Evolutionary conservation across 2,113 vertebrate genomes (phyloP), one percentile per base, ranked within the genome.

Genomic region (Calonectris borealis): DNA sequence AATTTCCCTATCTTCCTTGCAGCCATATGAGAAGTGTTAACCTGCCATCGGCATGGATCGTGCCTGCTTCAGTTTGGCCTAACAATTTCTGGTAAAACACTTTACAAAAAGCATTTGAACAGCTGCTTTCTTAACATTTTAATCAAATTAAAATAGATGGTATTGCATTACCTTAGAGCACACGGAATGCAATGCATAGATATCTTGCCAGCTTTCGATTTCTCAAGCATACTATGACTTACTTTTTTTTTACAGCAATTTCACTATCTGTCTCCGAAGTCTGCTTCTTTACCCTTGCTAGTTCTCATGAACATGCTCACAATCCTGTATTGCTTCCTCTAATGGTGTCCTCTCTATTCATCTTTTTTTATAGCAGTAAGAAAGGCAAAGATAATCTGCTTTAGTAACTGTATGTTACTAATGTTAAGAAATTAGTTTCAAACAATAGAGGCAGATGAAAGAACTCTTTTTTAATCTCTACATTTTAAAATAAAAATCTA

Each of bases 11-110:
- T 34, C 38, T 60, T 86, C 38, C 17, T 65, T 64, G 31, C 8
- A 80, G 38, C 4, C 15, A 27, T 6, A 6, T 44, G 25, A 69
- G 32, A 68, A 58, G 22, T 7, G 16, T 29, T 79, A 68, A 62
- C 3, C 9, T 72, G 13, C 7, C 14, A 11, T 16, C 12, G 25
- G 77, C 12, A 36, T 0, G 2, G 27, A 46, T 60, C 1, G 0
- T 32, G 22, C 25, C 49, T 77, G 4, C 26, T 88, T 88, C 21
- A 11, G 12, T 42, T 48, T 4, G 16, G 22, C 12, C 25, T 52
- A 52, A 68, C 1, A 2, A 55, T 79, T 86, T 68, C 16, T 49
- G 34, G 10, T 2, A 1, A 69, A 92, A 51, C 1, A 1, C 4
- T 46, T 83, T 16, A 72, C 7, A 13, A 70, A 65, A 82, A 82